Conservation (phyloP, 1,140 invertebrate species). For the Antheraea mylitta region DNA sequence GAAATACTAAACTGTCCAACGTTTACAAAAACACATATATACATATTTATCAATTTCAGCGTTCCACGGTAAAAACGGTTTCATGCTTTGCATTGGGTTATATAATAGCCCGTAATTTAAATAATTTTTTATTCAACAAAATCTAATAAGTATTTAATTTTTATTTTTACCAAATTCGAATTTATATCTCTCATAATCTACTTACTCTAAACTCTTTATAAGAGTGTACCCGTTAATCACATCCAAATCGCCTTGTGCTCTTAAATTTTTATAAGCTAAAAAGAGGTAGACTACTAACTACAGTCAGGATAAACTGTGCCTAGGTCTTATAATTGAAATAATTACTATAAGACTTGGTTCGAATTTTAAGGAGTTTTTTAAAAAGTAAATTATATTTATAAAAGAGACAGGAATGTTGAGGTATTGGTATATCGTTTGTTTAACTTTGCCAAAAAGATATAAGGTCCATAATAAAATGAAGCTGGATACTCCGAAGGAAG, state of each 20-base stretch:
- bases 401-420: too few species aligned
- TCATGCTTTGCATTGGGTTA: constrained; percentile 33
- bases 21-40: neutral
- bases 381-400: too few species aligned
- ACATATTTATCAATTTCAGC: constrained; percentile 1
- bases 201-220: constrained; percentile 49
- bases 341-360: too few species aligned
- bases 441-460: too few species aligned
- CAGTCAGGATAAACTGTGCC: too few species aligned
- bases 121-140: constrained; percentile 6
- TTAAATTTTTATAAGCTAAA: neutral
- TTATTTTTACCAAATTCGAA: constrained; percentile 25
- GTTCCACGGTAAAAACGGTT: constrained; percentile 19
- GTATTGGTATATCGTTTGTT: too few species aligned
- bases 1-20: neutral
- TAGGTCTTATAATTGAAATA: too few species aligned
- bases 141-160: constrained; percentile 19
- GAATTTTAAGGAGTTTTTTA: too few species aligned
- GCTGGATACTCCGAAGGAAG: too few species aligned
- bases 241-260: constrained; percentile 45
- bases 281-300: neutral
- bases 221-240: constrained; percentile 57
- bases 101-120: neutral
- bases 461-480: too few species aligned
- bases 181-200: constrained; percentile 25